phyloP scores from a whole-genome alignment of 2,113 vertebrate genomes.

The Helogale parvula region DNA sequence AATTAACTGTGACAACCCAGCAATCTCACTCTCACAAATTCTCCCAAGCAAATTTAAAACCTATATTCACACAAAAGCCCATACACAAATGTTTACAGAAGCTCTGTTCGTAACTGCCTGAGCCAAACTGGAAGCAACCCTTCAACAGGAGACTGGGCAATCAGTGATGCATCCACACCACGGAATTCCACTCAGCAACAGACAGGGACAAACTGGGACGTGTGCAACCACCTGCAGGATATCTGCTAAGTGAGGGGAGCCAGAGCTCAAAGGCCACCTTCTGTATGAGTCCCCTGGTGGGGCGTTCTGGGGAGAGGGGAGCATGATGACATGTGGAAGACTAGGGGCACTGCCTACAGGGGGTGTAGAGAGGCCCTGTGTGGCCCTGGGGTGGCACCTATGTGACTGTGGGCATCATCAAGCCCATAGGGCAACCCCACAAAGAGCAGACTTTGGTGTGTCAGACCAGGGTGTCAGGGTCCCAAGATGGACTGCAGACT shows the following conservation, averaged over 20 bases:
- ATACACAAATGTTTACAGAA: neutral
- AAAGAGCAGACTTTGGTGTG: neutral
- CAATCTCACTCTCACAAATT: neutral
- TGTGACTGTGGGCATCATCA: neutral
- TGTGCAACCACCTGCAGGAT: accelerated
- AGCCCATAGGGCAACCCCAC: neutral
- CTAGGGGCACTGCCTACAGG: neutral
- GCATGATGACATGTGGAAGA: neutral
- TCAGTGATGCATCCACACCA: accelerated
- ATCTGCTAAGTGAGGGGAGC: neutral
- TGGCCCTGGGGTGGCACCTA: neutral
- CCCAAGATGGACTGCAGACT: neutral
- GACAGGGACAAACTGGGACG: neutral
- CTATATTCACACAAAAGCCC: neutral
- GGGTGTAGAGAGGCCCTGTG: neutral
- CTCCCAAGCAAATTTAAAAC: neutral
- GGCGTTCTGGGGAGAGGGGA: neutral
- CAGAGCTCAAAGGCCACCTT: neutral
- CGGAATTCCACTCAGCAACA: neutral
- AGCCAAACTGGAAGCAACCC: neutral
- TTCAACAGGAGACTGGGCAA: neutral
- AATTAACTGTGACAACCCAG: neutral
- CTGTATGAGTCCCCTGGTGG: neutral
- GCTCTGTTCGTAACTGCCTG: neutral
- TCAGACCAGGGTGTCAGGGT: neutral